These are phyloP conservation scores for Lethocerus indicus DNA, from an alignment of 1,140 invertebrate species.

Conservation along the genomic window DNA sequence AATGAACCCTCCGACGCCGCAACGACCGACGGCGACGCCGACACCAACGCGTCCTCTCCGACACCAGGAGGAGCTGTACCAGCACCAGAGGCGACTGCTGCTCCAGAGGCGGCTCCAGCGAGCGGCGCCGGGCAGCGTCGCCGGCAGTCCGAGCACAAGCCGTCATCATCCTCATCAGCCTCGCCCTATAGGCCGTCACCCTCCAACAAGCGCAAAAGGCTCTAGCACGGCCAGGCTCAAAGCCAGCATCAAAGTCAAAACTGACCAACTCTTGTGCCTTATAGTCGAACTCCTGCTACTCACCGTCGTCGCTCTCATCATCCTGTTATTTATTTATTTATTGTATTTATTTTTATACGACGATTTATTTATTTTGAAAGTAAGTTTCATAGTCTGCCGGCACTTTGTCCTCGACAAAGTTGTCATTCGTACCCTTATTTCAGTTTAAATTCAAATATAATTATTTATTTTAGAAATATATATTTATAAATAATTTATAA, in stretches of 20 bases:
- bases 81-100: not conserved
- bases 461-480: too few relatives aligned
- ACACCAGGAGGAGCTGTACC: not conserved
- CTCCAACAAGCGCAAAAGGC: not conserved
- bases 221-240: not conserved
- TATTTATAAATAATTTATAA: too few relatives aligned
- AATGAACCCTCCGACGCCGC: not conserved
- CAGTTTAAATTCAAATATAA: too few relatives aligned
- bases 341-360: too few relatives aligned
- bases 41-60: not conserved
- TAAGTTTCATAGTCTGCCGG: too few relatives aligned
- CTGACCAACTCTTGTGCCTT: not conserved
- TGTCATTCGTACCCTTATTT: too few relatives aligned
- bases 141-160: not conserved
- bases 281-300: conserved; percentile 1
- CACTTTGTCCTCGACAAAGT: too few relatives aligned
- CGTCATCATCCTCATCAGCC: not conserved
- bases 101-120: not conserved
- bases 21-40: not conserved
- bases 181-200: not conserved
- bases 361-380: too few relatives aligned
- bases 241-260: conserved; percentile 2
- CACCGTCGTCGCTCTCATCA: conserved; percentile 1
- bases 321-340: conserved; percentile 5
- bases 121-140: too few relatives aligned